Base-by-base conservation (phyloP, 2,888 invertebrate genomes). In the Cephus pulcher region DNA sequence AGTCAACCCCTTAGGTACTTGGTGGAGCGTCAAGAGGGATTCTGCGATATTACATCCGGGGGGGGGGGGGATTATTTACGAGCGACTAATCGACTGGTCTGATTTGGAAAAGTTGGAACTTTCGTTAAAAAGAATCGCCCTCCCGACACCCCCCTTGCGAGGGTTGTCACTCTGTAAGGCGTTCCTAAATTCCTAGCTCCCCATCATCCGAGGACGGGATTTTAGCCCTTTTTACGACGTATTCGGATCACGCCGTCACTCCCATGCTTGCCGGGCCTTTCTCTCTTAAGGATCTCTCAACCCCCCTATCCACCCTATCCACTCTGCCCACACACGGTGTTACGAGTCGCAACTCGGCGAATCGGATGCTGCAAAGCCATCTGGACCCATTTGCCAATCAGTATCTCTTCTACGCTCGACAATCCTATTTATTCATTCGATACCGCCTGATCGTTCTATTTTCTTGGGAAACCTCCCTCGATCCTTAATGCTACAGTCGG, bases 61-160 rank as follows among this genome's bases (percentile, higher is more conserved):
- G 37, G 12, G 4, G 1, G 4, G 15, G 2, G 69, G 73, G 76
- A 76, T 78, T 73, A 73, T 75, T 71, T 70, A 56, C 33, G 78
- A 78, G 75, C n/a, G 70, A 34, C 75, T 69, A 78, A 70, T 75
- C 78, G 33, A 71, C 71, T 11, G 33, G 12, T 30, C 33, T 56
- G 56, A 56, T 23, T 56, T 56, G 2, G 71, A 34, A 32, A 32
- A 71, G 15, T 71, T 15, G 12, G 3, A 11, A 6, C 71, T 32
- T 71, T 76, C 76, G 78, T 78, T 75, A 78, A 78, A 75, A 76
- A 76, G 75, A 35, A 78, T 78, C 73, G 73, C 12, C 75, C 34
- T 68, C 35, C 68, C 9, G 9, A 75, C 11, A 3, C 4, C 9
- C 71, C 71, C 9, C 56, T 2, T 23, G 56, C 6, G 15, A 56